Conservation (phyloP, 2,888 invertebrate species). For the Brachynemurus nebulosus region DNA sequence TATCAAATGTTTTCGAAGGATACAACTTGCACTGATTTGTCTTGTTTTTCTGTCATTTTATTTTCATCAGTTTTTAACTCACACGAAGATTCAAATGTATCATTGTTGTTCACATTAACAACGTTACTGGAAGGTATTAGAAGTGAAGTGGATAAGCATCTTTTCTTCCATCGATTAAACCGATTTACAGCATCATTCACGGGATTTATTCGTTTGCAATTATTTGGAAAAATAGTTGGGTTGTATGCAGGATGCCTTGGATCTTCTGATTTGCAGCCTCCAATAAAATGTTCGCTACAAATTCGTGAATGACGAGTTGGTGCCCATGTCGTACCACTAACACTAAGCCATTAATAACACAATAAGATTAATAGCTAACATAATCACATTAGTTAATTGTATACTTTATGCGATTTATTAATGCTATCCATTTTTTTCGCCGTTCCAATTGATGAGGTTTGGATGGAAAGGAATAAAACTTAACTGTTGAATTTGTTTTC, state of each 20-base stretch:
- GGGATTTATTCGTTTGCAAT: neutral
- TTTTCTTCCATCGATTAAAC: constrained; percentile 3
- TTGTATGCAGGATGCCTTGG: constrained; percentile 11
- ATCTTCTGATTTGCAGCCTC: constrained; percentile 12
- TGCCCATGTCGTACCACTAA: constrained; percentile 12
- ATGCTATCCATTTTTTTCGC: constrained; percentile 2
- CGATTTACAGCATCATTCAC: neutral
- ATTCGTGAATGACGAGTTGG: constrained; percentile 11
- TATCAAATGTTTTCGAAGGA: neutral
- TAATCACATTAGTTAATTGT: neutral
- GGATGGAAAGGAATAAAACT: neutral
- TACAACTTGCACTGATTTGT: constrained; percentile 3
- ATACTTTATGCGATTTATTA: constrained; percentile 1
- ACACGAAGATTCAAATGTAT: neutral
- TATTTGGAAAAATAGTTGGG: constrained; percentile 6
- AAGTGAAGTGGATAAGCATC: neutral
- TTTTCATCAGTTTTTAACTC: neutral
- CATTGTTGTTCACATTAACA: neutral
- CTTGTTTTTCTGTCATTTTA: neutral
- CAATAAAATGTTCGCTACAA: constrained; percentile 14
- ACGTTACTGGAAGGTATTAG: neutral
- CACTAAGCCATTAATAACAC: neutral
- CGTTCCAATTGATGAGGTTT: constrained; percentile 1
- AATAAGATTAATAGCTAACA: constrained; percentile 1
- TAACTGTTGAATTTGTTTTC: neutral